Percentiles rank a stretch among this genome's conserved stretches.
Evolutionary conservation across 2,888 invertebrate genomes (phyloP).

Genomic region (Julus scandinavius): DNA sequence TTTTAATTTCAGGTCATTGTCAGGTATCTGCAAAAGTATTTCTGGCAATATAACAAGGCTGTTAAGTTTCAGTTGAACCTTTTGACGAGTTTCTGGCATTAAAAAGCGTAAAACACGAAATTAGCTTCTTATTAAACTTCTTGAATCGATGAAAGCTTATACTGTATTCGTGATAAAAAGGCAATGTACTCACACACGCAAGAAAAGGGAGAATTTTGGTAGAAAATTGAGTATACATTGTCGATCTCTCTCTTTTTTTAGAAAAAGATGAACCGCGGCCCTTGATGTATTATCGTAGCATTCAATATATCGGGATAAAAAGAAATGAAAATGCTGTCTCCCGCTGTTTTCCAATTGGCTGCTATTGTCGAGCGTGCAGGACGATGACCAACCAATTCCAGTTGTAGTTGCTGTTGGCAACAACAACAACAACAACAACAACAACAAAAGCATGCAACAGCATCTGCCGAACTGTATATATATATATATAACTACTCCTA

Average conservation of each 20-base stretch:
- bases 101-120: background rate
- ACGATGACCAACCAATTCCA: slow-evolving; percentile 33
- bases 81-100: background rate
- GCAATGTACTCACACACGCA: background rate
- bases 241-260: background rate
- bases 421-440: slow-evolving; percentile 28
- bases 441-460: background rate
- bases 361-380: slow-evolving; percentile 21
- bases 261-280: background rate
- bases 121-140: background rate
- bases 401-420: background rate
- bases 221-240: background rate
- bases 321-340: slow-evolving; percentile 1
- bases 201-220: background rate
- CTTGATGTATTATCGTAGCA: slow-evolving; percentile 14
- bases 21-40: too few species aligned
- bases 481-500: background rate
- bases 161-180: background rate
- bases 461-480: background rate
- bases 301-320: slow-evolving; percentile 23
- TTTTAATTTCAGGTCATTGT: too few species aligned
- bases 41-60: too few species aligned
- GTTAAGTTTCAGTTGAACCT: too few species aligned
- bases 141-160: background rate
- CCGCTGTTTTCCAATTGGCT: slow-evolving; percentile 21